Conservation (phyloP, 2,888 invertebrate genomes). For the Xestoiulus laeticollis region DNA sequence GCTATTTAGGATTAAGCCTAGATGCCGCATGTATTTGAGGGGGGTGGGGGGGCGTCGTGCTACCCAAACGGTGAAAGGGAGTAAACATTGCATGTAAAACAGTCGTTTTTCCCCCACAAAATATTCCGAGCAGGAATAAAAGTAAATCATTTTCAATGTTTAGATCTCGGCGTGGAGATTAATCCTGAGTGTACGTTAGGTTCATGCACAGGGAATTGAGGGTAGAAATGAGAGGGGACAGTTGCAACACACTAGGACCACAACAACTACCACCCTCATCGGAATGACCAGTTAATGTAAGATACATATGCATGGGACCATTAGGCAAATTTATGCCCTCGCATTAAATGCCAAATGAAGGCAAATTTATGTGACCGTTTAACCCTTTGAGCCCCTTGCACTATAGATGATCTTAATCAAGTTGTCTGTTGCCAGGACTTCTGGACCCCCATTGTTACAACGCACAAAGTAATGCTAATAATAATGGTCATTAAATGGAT, state of each 20-base stretch:
- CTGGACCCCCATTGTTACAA: background rate
- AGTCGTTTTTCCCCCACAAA: constrained; percentile 2
- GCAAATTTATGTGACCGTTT: constrained; percentile 47
- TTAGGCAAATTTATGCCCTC: constrained; percentile 43
- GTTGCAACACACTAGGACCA: background rate
- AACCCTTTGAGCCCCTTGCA: constrained; percentile 43
- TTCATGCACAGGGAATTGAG: background rate
- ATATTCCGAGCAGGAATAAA: constrained; percentile 39
- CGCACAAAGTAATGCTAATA: background rate
- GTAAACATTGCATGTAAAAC: constrained; percentile 33
- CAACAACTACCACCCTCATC: background rate
- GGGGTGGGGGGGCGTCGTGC: too few relatives aligned
- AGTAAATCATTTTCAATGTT: constrained; percentile 39
- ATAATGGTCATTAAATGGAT: background rate
- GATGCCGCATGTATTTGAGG: too few relatives aligned
- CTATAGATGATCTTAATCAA: constrained; percentile 16
- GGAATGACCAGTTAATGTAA: background rate
- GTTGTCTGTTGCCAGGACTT: background rate
- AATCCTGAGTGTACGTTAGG: background rate
- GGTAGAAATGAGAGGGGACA: background rate
- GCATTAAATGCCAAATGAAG: constrained; percentile 39
- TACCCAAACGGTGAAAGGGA: background rate
- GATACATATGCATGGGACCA: constrained; percentile 30
- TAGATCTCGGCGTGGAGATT: constrained; percentile 35
- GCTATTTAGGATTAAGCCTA: background rate